Evolutionary conservation across 2,113 vertebrate genomes (phyloP), one percentile per base, ranked within the genome.

Genomic region (Tachuris rubrigastra): DNA sequence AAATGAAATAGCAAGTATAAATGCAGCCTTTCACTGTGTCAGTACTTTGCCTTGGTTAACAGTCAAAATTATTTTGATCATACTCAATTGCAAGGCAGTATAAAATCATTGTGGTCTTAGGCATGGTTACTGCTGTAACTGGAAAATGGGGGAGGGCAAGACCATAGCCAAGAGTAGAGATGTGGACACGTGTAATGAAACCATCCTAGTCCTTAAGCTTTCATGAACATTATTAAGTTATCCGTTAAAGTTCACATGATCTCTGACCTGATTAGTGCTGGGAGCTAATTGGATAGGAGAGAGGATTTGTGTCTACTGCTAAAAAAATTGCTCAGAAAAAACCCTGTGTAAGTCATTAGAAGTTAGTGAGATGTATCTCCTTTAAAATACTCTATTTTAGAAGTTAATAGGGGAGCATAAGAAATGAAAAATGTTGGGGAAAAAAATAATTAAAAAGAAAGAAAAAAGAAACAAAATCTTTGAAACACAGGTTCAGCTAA

Each of bases 181-280:
- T 50, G 9, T 21, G 39, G 49, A 33, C 13, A 19, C 30, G 11
- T 11, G 2, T 1, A 52, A 56, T 1, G 0, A 78, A 44, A 52
- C 27, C 24, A 20, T 53, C n/a, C 27, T 22, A 28, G 18, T 65
- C 27, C 49, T 79, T 68, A 52, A 46, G 42, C 76, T 72, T 59
- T 76, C 53, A 37, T 69, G 15, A 33, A 21, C 2, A 3, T 69
- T 44, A 47, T 69, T 69, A 77, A 52, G 19, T 62, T 84, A 37
- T 73, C 18, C 14, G 5, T 69, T 69, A 59, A 87, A 66, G 82
- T 62, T 60, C 46, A 47, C 1, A 1, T n/a, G 73, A 62, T 56
- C 73, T 69, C 60, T 44, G 69, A 82, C 37, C 39, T 14, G 52
- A 49, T 71, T 55, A 41, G 46, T 76, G 46, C 44, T 66, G 49